Base-by-base conservation (phyloP, 1,140 invertebrate genomes). In the Steinernema feltiae region DNA sequence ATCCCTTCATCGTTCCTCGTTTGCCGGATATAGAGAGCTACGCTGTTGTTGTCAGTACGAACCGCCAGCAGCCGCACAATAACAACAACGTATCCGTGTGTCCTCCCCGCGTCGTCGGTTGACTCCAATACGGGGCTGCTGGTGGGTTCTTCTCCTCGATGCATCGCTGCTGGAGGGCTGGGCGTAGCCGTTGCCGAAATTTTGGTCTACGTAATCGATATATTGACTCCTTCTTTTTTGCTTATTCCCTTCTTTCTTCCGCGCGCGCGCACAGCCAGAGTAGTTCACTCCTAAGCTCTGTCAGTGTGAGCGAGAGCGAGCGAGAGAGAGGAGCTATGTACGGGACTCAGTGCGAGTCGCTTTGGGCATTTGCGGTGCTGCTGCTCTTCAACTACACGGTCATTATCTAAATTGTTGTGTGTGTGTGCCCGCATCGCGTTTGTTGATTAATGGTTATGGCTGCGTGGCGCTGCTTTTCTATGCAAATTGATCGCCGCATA, bases 171-270 rank as follows among this genome's bases (percentile, higher is more conserved):
- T n/a, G n/a, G n/a, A n/a, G n/a, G n/a, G n/a, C n/a, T n/a, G n/a
- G n/a, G n/a, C n/a, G n/a, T n/a, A n/a, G n/a, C n/a, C n/a, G 24
- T 21, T 63, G 7, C 53, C 53, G 15, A 63, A 63, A 63, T 63
- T 63, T 63, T 63, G 53, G 53, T 63, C 7, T 27, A 63, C 53
- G 53, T 27, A 63, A 63, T 63, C 53, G 53, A 63, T 63, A 63
- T 63, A 63, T 63, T 63, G 53, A 63, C 53, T 63, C 53, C 53
- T 63, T 63, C 53, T 63, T 63, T 63, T 63, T 63, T 63, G 53
- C 53, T 63, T 63, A 7, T 63, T 63, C 24, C 24, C 53, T 21
- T 12, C 24, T 3, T 63, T 63, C 53, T 63, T 63, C 53, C 53
- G 53, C 53, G 15, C 15, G 15, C 24, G 7, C n/a, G 41, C 41